A percentile compares a stretch with the other conserved stretches of the same genome.
Evolutionary conservation across 23 tunicate species (phyloP).

Genomic region (Clavelina lepadiformis): DNA sequence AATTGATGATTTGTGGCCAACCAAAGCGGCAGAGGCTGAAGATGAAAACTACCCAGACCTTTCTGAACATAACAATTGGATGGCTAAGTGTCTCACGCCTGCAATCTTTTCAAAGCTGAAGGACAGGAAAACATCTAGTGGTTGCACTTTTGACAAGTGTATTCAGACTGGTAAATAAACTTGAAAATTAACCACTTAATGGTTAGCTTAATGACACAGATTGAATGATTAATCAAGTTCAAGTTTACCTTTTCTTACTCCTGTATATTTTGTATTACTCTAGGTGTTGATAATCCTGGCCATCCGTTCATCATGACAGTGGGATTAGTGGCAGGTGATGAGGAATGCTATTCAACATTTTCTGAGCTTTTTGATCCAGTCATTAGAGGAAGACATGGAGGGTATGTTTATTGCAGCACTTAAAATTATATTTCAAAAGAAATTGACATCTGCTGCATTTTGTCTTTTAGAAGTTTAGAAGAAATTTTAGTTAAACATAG

Average conservation of each 20-base stretch:
- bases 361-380: constrained; percentile 88
- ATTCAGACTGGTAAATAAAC: constrained; percentile 69
- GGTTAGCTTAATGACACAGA: no score
- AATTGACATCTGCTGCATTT: no score
- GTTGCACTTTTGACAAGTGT: constrained; percentile 72
- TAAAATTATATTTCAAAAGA: no score
- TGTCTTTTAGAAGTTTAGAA: no score
- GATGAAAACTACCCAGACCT: constrained; percentile 73
- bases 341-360: constrained; percentile 77
- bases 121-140: constrained; percentile 56
- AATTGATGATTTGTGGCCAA: constrained; percentile 55
- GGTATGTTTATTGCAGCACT: no score
- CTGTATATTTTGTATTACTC: no score
- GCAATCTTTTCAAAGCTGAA: constrained; percentile 57
- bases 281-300: constrained; percentile 89
- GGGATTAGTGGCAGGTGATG: constrained; percentile 95
- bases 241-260: no score
- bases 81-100: constrained; percentile 84
- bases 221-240: no score
- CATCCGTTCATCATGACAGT: constrained; percentile 98
- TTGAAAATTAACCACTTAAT: no score
- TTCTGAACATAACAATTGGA: constrained; percentile 82
- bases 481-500: no score
- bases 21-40: constrained; percentile 8
- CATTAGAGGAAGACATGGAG: constrained; percentile 84